Conservation (phyloP, 2,797 vertebrate genomes). For the Lutjanus argentimaculatus region DNA sequence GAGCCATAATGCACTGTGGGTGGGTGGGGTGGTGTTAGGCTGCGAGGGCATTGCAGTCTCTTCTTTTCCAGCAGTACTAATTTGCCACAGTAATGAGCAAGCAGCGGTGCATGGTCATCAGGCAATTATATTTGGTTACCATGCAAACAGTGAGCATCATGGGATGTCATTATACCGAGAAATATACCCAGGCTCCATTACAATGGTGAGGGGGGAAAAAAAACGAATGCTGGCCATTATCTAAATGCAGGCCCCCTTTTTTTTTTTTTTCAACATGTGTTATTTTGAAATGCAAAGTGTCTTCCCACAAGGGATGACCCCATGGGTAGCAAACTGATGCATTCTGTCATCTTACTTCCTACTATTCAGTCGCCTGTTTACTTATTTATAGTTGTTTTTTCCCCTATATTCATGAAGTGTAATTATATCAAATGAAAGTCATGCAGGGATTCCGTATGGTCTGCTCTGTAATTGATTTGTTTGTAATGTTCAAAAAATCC, state of each 20-base stretch:
- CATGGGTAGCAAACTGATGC: constrained; percentile 25
- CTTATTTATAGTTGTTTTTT: background rate
- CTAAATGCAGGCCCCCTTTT: constrained; percentile 29
- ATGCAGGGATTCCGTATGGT: constrained; percentile 11
- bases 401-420: constrained; percentile 29
- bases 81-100: constrained; percentile 84
- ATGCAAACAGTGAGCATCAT: constrained; percentile 84
- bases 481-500: constrained; percentile 30
- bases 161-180: constrained; percentile 82
- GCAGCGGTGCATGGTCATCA: constrained; percentile 85
- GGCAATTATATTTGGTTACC: constrained; percentile 88
- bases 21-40: constrained; percentile 30
- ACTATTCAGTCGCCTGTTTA: constrained; percentile 7
- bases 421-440: constrained; percentile 46
- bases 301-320: constrained; percentile 13
- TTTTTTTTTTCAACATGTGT: constrained; percentile 2
- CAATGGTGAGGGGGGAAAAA: constrained; percentile 25
- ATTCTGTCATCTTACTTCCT: constrained; percentile 6
- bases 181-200: constrained; percentile 70
- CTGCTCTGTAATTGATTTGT: constrained; percentile 44
- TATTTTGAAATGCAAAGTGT: constrained; percentile 50
- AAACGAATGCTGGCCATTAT: constrained; percentile 66
- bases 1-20: constrained; percentile 51
- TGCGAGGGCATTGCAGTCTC: constrained; percentile 41
- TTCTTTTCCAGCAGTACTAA: constrained; percentile 77